Conservation (phyloP, 2,797 vertebrate genomes). For the Enteromius argenteus region DNA sequence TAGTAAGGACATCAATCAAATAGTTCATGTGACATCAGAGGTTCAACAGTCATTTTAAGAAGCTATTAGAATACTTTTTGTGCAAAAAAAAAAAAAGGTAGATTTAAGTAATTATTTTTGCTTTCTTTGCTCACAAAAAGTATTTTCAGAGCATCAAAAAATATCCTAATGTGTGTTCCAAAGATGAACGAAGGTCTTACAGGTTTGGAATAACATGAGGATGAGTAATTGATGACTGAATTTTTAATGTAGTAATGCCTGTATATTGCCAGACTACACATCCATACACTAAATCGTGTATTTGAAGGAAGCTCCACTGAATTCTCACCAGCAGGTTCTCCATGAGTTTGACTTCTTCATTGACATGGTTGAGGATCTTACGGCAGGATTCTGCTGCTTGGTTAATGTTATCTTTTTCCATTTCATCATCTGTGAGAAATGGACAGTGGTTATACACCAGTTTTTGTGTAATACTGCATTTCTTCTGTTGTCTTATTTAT, state of each 20-base stretch:
- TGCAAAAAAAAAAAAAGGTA: not conserved
- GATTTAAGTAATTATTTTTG: not conserved
- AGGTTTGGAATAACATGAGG: too few species aligned
- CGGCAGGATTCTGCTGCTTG: constrained; percentile 88
- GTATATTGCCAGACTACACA: not conserved
- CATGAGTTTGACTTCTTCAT: constrained; percentile 88
- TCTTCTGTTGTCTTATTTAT: not conserved
- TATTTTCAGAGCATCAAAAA: not conserved
- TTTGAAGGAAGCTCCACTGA: not conserved
- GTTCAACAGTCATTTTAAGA: not conserved
- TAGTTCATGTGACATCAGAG: not conserved
- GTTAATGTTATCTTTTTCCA: constrained; percentile 81
- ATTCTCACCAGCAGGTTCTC: constrained; percentile 89
- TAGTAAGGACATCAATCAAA: not conserved
- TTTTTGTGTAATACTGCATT: not conserved
- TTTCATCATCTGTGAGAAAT: constrained; percentile 74
- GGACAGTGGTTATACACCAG: constrained; percentile 5
- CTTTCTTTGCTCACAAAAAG: not conserved
- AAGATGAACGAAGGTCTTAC: not conserved
- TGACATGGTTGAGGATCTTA: constrained; percentile 92
- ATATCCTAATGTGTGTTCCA: not conserved
- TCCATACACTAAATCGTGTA: not conserved
- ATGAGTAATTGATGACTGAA: too few species aligned
- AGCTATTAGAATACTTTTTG: too few species aligned
- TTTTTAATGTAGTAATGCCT: too few species aligned